phyloP scores from a whole-genome alignment of 2,797 vertebrate genomes.

The Rhinogobio ventralis region DNA sequence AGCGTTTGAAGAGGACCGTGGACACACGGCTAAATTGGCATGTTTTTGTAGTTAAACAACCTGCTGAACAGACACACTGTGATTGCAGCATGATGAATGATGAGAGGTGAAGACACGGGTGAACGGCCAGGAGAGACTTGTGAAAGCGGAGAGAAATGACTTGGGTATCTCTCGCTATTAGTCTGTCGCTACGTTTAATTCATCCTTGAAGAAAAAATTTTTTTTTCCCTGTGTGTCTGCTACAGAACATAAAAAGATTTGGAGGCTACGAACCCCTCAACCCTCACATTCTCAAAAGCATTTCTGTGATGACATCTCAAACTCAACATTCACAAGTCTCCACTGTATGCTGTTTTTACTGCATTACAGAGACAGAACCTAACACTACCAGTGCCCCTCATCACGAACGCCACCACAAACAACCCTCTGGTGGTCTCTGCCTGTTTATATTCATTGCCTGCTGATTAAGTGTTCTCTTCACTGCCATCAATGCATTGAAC shows the following conservation, averaged over 20 bases:
- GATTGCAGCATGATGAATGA: constrained; percentile 71
- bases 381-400: background rate
- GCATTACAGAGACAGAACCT: background rate
- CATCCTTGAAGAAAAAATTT: constrained; percentile 7
- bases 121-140: constrained; percentile 42
- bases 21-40: constrained; percentile 67
- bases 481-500: constrained; percentile 45
- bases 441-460: constrained; percentile 47
- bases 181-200: background rate
- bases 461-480: constrained; percentile 33
- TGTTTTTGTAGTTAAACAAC: constrained; percentile 73
- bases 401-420: background rate
- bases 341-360: background rate
- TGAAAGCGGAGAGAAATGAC: background rate
- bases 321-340: background rate
- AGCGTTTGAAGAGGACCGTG: constrained; percentile 56
- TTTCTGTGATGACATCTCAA: background rate
- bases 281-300: background rate
- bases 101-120: constrained; percentile 70
- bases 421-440: constrained; percentile 51
- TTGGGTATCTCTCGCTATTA: background rate
- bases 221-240: background rate
- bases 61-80: constrained; percentile 60
- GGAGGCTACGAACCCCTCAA: background rate
- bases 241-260: background rate